Evolutionary conservation across 1,140 invertebrate species (phyloP).

Genomic region (Marisa cornuarietis): DNA sequence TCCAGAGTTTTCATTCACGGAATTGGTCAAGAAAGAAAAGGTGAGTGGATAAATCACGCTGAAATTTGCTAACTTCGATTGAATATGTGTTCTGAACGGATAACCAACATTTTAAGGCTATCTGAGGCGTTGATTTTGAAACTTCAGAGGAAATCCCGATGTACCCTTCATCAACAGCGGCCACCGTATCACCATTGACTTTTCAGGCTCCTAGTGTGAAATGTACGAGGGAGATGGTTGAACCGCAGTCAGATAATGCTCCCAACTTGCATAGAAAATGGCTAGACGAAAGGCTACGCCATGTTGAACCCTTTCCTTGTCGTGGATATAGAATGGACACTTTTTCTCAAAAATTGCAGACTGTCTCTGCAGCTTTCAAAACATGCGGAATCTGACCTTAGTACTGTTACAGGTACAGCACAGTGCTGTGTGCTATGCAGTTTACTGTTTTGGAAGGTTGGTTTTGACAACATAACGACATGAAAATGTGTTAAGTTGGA

Average conservation of each 20-base stretch:
- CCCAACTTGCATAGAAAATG: conserved; percentile 37
- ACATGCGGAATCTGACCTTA: no score
- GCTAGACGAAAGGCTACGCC: conserved; percentile 43
- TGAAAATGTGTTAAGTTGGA: conserved; percentile 9
- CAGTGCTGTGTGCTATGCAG: background rate
- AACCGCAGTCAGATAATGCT: conserved; percentile 15
- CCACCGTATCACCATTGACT: background rate
- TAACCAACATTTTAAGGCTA: background rate
- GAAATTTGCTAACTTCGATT: conserved; percentile 8
- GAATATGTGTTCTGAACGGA: background rate
- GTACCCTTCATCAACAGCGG: background rate
- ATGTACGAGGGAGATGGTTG: conserved; percentile 20
- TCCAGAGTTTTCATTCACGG: conserved; percentile 75
- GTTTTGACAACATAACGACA: background rate
- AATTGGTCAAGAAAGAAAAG: conserved; percentile 72
- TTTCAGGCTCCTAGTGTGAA: background rate
- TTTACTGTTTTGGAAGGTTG: background rate
- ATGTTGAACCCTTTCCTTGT: conserved; percentile 38
- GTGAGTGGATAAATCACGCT: conserved; percentile 68
- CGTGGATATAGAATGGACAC: background rate
- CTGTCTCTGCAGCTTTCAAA: no score
- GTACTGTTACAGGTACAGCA: no score
- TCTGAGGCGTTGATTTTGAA: background rate
- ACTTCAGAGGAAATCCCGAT: conserved; percentile 6
- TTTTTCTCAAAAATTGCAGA: background rate